These are phyloP conservation scores for Chiroxiphia lanceolata DNA, from an alignment of 2,797 vertebrate genomes.

Conservation along the genomic window DNA sequence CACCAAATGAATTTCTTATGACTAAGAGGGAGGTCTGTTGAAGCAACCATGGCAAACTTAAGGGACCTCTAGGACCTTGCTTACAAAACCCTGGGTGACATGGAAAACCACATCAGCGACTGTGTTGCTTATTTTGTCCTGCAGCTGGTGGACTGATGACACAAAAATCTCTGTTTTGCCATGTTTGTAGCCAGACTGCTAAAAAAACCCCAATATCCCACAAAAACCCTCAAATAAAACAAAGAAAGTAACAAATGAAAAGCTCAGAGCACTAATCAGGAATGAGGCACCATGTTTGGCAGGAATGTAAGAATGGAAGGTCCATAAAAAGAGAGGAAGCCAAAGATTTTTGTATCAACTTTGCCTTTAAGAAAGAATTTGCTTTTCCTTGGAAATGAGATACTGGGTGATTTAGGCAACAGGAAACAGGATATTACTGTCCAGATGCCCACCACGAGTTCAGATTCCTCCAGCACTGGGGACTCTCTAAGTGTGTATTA, in stretches of 20 bases:
- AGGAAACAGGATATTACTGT: background rate
- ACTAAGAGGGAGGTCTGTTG: background rate
- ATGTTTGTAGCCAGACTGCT: background rate
- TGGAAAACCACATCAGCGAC: background rate
- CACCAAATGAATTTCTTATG: constrained; percentile 38
- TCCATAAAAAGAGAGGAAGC: background rate
- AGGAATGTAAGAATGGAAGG: background rate
- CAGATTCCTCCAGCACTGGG: background rate
- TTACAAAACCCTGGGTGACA: background rate
- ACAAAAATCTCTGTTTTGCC: background rate
- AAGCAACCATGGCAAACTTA: background rate
- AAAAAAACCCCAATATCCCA: fast-evolving
- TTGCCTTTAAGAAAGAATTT: background rate
- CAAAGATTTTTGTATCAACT: background rate
- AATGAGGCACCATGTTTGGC: background rate
- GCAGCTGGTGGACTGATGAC: background rate
- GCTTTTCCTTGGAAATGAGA: background rate
- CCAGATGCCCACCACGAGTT: background rate
- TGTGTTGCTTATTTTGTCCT: background rate
- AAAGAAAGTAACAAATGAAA: background rate
- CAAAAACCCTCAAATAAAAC: fast-evolving
- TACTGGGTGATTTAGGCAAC: background rate
- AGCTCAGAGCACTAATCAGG: background rate
- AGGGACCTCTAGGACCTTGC: constrained; percentile 8
- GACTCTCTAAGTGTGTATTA: background rate